These are phyloP conservation scores for Epinotia ramella DNA, from an alignment of 2,888 invertebrate species.

Conservation along the genomic window DNA sequence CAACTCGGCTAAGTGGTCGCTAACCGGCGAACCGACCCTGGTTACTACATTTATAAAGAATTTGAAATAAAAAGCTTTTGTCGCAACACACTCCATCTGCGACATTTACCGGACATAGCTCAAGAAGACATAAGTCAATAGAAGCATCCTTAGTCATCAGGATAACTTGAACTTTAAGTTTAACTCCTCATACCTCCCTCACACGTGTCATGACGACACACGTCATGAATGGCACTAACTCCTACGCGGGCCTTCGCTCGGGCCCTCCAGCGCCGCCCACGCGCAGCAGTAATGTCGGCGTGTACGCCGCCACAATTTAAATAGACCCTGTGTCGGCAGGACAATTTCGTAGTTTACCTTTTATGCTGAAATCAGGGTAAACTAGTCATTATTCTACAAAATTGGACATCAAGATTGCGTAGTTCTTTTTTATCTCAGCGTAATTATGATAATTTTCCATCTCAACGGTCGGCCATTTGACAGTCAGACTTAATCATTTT, in stretches of 20 bases:
- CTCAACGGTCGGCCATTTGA: neutral
- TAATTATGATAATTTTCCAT: neutral
- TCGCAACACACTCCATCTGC: too few species aligned
- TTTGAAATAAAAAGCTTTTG: too few species aligned
- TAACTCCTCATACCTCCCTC: neutral
- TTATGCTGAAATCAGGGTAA: neutral
- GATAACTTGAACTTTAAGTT: neutral
- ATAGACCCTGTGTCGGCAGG: neutral
- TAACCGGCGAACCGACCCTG: too few species aligned
- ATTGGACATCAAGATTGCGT: slow-evolving; percentile 5
- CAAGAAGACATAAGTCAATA: neutral
- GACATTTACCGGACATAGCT: too few species aligned
- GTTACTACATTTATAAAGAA: too few species aligned
- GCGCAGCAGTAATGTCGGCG: neutral
- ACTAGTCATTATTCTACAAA: slow-evolving; percentile 15
- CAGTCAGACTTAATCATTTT: too few species aligned
- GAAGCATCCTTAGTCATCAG: neutral
- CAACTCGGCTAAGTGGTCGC: too few species aligned
- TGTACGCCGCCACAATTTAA: neutral
- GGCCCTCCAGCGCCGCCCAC: neutral
- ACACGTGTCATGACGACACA: slow-evolving; percentile 13
- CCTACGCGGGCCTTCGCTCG: slow-evolving; percentile 8
- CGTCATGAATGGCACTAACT: slow-evolving; percentile 8
- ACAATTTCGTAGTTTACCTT: neutral
- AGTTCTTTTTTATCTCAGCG: neutral